Conservation (phyloP, 2,113 vertebrate genomes). For the Otolemur garnettii region DNA sequence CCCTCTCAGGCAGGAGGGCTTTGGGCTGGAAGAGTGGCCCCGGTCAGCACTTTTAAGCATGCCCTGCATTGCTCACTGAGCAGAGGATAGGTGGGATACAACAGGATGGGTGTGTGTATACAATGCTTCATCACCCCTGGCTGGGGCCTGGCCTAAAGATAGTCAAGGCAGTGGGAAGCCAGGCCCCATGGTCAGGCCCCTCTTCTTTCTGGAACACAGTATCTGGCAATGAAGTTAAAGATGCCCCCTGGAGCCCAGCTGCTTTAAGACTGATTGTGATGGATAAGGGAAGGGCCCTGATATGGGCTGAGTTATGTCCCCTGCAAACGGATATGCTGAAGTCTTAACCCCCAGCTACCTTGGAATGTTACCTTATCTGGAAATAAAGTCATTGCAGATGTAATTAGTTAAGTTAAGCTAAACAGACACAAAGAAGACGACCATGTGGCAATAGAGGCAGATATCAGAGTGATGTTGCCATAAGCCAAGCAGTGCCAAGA, state of each 20-base stretch:
- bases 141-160: background rate
- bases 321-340: background rate
- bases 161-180: background rate
- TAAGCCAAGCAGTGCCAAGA: background rate
- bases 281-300: background rate
- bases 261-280: background rate
- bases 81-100: background rate
- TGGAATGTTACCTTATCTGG: background rate
- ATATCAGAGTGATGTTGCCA: background rate
- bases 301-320: background rate
- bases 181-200: background rate
- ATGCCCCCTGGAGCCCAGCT: background rate
- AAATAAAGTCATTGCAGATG: background rate
- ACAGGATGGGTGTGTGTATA: rapidly evolving
- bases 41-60: background rate
- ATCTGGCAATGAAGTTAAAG: background rate
- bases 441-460: background rate
- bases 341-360: background rate
- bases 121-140: background rate
- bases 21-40: background rate
- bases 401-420: background rate
- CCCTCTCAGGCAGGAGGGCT: background rate
- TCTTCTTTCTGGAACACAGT: background rate
- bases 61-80: background rate
- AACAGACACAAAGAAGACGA: background rate